Percentiles rank a stretch among this genome's conserved stretches.
Evolutionary conservation across 2,113 vertebrate genomes (phyloP).

Genomic region (Ovibos moschatus): DNA sequence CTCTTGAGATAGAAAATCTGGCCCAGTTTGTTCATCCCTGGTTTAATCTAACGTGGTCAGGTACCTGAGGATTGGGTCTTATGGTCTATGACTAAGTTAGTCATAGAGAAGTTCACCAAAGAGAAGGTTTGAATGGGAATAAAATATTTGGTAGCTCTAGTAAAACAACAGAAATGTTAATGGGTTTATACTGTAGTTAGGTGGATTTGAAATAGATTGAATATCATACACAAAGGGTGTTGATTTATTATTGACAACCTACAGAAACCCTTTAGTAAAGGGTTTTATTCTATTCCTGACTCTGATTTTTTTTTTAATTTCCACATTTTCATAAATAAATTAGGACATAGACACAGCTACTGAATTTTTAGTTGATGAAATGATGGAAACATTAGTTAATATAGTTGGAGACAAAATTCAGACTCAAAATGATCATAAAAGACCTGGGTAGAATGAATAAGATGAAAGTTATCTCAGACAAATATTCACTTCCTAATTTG

Average conservation of each 20-base stretch:
- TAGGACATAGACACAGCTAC: neutral
- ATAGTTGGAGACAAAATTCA: neutral
- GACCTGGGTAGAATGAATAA: neutral
- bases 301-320: neutral
- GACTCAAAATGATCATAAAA: neutral
- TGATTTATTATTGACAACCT: neutral
- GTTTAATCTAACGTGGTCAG: neutral
- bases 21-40: neutral
- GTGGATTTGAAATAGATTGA: neutral
- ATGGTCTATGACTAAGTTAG: neutral
- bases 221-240: neutral
- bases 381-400: neutral
- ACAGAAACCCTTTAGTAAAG: neutral
- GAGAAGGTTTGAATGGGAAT: neutral
- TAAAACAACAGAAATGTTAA: neutral
- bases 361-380: neutral
- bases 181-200: neutral
- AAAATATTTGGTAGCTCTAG: neutral
- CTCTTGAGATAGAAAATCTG: neutral
- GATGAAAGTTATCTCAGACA: neutral
- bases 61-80: neutral
- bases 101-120: neutral
- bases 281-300: neutral
- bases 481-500: neutral
- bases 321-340: constrained; percentile 2